Base-by-base conservation (phyloP, 2,113 vertebrate species). In the Leptodactylus fuscus region DNA sequence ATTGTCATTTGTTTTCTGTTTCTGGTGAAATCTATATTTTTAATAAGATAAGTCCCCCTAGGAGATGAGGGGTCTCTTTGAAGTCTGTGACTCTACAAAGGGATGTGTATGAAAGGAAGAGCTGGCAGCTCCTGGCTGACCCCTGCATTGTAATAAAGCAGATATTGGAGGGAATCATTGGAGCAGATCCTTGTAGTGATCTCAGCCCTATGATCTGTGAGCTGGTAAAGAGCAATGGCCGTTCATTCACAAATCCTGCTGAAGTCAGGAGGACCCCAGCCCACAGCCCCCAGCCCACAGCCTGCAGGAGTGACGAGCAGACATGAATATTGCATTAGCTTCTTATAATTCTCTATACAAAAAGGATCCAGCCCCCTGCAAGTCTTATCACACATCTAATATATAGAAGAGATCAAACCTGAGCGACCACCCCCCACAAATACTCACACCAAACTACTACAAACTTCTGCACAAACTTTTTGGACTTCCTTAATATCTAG, bases 221-320 rank as follows among this genome's bases (percentile, higher is more conserved):
- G 91, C 93, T 94, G 91, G 93, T 91, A 89, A 93, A 94, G 81
- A 90, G 92, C 92, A 89, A 93, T 89, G 34, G 92, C 88, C 60
- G 91, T 94, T 91, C 93, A 94, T 94, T 95, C 95, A 95, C 94
- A 95, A 94, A 95, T 94, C 94, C 92, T 91, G 91, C 90, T 89
- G 81, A 85, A 90, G 91, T 90, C 90, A 90, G 89, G 88, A 85
- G 74, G 55, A 60, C 86, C 62, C 44, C 81, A 75, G 73, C 58
- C 87, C 86, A 82, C 20, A 91, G 90, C 58, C 87, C 62, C 44
- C 81, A 75, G 73, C 58, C 87, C 86, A 82, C 20, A 91, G 90
- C 58, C 88, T 87, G 89, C 62, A 29, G 49, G 36, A 91, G 89
- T 93, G 92, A 93, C 93, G 92, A 91, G n/a, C 88, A 87, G 78